Percentiles rank a stretch among this genome's conserved stretches.
Evolutionary conservation across 2,797 vertebrate species (phyloP).

Genomic region (Crenuchus spilurus): DNA sequence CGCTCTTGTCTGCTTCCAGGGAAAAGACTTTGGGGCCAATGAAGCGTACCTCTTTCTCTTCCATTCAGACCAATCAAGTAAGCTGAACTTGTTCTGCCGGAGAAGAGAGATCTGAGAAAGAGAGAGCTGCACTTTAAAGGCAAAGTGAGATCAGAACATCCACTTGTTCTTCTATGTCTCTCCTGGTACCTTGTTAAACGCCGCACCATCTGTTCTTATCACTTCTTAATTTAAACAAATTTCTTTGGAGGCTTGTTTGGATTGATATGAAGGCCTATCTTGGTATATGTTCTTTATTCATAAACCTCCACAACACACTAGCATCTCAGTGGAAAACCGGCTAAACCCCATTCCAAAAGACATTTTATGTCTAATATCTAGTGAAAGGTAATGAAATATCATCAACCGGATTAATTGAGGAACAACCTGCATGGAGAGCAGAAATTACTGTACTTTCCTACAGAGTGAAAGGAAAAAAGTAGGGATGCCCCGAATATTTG

Average conservation of each 20-base stretch:
- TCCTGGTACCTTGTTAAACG: constrained; percentile 36
- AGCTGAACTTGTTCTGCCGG: not conserved
- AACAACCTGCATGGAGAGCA: too few relatives aligned
- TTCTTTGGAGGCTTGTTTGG: constrained; percentile 16
- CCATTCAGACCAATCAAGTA: not conserved
- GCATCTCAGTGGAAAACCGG: too few relatives aligned
- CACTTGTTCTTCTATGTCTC: constrained; percentile 23
- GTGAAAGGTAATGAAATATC: too few relatives aligned
- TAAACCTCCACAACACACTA: not conserved
- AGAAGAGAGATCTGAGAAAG: not conserved
- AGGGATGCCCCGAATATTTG: too few relatives aligned
- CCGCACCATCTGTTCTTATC: constrained; percentile 46
- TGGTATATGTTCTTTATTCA: constrained; percentile 5
- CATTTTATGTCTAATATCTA: too few relatives aligned
- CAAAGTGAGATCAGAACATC: constrained; percentile 1
- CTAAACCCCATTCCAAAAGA: too few relatives aligned
- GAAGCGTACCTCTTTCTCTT: not conserved
- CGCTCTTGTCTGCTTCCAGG: constrained; percentile 7
- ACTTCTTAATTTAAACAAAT: constrained; percentile 38
- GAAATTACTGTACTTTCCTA: too few relatives aligned
- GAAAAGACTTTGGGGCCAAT: constrained; percentile 19
- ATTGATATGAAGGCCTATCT: constrained; percentile 12
- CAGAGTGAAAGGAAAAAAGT: too few relatives aligned
- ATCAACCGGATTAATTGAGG: too few relatives aligned
- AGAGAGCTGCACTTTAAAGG: not conserved